Conservation (phyloP, 2,888 invertebrate genomes). For the Limnephilus lunatus region DNA sequence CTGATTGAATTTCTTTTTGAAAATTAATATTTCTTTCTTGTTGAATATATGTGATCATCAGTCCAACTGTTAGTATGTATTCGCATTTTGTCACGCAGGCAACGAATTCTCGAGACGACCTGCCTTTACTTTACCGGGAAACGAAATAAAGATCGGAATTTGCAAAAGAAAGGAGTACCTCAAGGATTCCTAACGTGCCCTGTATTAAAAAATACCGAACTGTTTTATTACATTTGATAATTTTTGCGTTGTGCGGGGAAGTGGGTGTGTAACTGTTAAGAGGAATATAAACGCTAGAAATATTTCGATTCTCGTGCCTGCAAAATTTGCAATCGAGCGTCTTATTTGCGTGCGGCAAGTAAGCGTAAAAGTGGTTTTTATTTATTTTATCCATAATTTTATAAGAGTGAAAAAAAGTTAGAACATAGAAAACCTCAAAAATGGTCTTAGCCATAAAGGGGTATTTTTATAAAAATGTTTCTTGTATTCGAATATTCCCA, state of each 20-base stretch:
- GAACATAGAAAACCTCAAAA: too few species aligned
- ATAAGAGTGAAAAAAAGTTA: too few species aligned
- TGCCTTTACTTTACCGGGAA: background rate
- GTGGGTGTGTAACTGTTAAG: background rate
- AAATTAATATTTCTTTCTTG: background rate
- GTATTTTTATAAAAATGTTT: too few species aligned
- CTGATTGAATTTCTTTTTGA: background rate
- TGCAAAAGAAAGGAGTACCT: background rate
- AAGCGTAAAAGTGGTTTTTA: too few species aligned
- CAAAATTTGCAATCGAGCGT: too few species aligned
- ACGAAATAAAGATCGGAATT: background rate
- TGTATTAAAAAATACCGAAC: background rate
- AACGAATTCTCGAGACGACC: background rate
- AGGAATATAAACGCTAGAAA: too few species aligned
- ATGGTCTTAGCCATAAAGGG: too few species aligned
- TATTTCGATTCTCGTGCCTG: too few species aligned
- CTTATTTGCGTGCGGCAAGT: too few species aligned
- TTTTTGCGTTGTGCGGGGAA: background rate
- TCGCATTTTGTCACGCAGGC: background rate
- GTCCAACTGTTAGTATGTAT: background rate
- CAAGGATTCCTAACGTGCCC: background rate
- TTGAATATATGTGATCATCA: background rate
- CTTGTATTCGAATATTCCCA: too few species aligned
- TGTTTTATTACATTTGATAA: background rate
- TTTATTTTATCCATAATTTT: too few species aligned